A percentile compares a stretch with the other conserved stretches of the same genome.
These are phyloP conservation scores for Calosoma granatense DNA, from an alignment of 1,140 invertebrate species.

Conservation along the genomic window DNA sequence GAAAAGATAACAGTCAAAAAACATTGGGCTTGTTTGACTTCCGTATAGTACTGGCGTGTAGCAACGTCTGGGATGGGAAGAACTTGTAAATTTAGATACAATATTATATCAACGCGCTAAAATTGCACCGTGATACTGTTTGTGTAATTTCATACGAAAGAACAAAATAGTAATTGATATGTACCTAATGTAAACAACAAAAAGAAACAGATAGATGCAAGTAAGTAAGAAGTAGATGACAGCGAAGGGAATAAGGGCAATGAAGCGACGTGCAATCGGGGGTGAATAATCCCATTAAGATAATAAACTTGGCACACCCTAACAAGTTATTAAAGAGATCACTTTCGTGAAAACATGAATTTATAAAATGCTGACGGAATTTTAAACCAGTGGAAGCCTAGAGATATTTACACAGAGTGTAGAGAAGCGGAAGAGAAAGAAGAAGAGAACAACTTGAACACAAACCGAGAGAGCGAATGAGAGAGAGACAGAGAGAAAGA, in stretches of 20 bases:
- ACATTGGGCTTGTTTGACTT: no score
- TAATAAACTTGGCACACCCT: not conserved
- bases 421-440: not conserved
- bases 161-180: not conserved
- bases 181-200: not conserved
- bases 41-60: no score
- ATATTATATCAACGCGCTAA: no score
- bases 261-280: not conserved
- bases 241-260: not conserved
- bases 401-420: not conserved
- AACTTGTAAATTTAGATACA: no score
- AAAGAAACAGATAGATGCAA: no score
- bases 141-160: no score
- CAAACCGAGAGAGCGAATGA: no score
- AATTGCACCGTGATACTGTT: no score
- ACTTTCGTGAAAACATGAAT: slow-evolving; percentile 7
- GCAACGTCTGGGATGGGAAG: no score
- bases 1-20: no score
- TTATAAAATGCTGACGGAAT: slow-evolving; percentile 1
- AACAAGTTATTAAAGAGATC: slow-evolving; percentile 8
- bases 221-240: not conserved
- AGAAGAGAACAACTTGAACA: not conserved
- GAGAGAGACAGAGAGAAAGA: no score
- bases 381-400: not conserved
- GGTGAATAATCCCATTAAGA: slow-evolving; percentile 6